Conservation (phyloP, 2,113 vertebrate species). For the Stigmatopora argus region DNA sequence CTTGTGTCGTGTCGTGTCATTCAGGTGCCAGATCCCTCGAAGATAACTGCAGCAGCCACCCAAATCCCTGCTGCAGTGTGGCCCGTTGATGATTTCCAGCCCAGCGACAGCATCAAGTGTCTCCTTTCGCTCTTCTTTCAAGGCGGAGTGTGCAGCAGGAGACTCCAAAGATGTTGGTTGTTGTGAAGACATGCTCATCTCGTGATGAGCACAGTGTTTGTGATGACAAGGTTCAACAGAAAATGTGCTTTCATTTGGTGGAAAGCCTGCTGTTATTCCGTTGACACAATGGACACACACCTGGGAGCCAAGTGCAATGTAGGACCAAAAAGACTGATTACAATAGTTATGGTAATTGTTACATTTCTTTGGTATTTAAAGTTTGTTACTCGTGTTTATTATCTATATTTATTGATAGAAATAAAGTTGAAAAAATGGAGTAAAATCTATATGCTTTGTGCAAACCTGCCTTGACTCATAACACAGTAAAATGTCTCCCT, state of each 20-base stretch:
- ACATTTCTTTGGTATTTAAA: conserved; percentile 54
- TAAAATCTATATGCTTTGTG: conserved; percentile 36
- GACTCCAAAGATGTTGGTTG: conserved; percentile 54
- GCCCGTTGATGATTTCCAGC: conserved; percentile 57
- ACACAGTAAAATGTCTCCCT: conserved; percentile 54
- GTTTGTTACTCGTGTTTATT: conserved; percentile 37
- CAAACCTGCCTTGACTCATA: conserved; percentile 17
- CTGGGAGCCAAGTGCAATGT: conserved; percentile 67
- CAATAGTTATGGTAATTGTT: conserved; percentile 39
- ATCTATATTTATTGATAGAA: conserved; percentile 66
- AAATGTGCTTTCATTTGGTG: conserved; percentile 48
- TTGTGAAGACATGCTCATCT: conserved; percentile 43
- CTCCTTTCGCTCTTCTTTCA: conserved; percentile 48
- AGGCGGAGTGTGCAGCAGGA: conserved; percentile 38
- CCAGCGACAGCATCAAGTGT: conserved; percentile 52
- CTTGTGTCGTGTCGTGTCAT: conserved; percentile 14
- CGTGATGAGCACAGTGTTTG: conserved; percentile 39
- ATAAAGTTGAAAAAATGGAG: conserved; percentile 39
- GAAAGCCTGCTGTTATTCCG: conserved; percentile 47
- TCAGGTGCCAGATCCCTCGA: conserved; percentile 72
- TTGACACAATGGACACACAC: conserved; percentile 48
- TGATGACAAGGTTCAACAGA: conserved; percentile 47
- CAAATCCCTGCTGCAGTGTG: conserved; percentile 42
- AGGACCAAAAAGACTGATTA: conserved; percentile 59
- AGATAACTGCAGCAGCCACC: conserved; percentile 63